phyloP scores from a whole-genome alignment of 1,140 invertebrate genomes.

The Drosophila ogumai region DNA sequence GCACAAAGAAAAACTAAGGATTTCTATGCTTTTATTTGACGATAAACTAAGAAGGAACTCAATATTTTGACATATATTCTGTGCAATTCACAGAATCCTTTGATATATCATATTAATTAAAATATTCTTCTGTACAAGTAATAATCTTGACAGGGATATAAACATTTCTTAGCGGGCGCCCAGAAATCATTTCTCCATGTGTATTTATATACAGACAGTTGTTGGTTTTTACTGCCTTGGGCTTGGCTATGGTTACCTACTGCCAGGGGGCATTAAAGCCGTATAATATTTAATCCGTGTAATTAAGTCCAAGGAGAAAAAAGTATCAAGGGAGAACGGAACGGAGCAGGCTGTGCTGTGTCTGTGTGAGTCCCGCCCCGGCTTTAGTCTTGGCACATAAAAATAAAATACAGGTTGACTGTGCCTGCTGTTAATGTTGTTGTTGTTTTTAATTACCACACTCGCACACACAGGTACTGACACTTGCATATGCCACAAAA shows the following conservation, averaged over 20 bases:
- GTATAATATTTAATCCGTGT: conserved; percentile 81
- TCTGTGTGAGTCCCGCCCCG: conserved; percentile 35
- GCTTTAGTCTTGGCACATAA: conserved; percentile 50
- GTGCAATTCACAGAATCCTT: background rate
- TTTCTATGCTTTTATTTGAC: too few relatives aligned
- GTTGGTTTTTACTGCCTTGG: conserved; percentile 45
- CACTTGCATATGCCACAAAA: conserved; percentile 38
- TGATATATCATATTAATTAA: background rate
- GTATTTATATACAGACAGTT: conserved; percentile 27
- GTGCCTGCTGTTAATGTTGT: conserved; percentile 38
- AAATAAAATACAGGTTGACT: conserved; percentile 71
- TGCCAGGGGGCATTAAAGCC: conserved; percentile 68
- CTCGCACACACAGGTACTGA: conserved; percentile 34
- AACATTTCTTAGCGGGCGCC: background rate
- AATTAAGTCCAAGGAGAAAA: conserved; percentile 81
- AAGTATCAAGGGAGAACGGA: conserved; percentile 42
- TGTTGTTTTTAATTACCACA: conserved; percentile 76
- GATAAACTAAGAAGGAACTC: background rate
- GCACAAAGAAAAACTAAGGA: conserved; percentile 1
- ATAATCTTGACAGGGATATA: too few relatives aligned
- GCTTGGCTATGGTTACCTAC: conserved; percentile 52
- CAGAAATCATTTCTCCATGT: background rate
- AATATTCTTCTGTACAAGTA: too few relatives aligned
- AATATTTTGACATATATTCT: background rate
- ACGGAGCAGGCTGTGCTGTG: conserved; percentile 24